Percentiles rank a stretch among this genome's conserved stretches.
Conservation (phyloP, 2,797 vertebrate genomes). For the Coendou prehensilis region DNA sequence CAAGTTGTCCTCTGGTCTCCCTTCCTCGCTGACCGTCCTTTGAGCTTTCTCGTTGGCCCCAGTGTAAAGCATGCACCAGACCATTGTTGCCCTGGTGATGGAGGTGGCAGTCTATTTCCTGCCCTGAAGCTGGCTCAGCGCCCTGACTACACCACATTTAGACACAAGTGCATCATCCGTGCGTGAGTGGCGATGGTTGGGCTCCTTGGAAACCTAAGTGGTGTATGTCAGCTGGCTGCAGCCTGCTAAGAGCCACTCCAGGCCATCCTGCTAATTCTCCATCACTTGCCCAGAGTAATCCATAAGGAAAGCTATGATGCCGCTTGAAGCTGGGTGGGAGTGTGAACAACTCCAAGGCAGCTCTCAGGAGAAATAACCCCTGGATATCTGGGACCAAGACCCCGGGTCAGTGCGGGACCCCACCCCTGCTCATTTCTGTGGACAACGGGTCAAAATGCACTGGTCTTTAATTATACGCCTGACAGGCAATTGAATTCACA, state of each 20-base stretch:
- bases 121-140: constrained; percentile 76
- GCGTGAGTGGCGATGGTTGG: constrained; percentile 81
- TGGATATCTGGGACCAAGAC: rapidly evolving
- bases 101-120: constrained; percentile 81
- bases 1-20: constrained; percentile 10
- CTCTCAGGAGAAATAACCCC: background rate
- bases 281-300: constrained; percentile 40
- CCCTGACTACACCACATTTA: constrained; percentile 86
- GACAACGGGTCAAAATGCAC: background rate
- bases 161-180: constrained; percentile 82
- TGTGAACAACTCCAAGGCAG: constrained; percentile 56
- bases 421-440: background rate
- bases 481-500: background rate
- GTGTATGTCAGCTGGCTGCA: constrained; percentile 74
- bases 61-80: constrained; percentile 69
- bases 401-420: background rate
- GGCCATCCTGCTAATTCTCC: constrained; percentile 69
- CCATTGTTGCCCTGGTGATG: constrained; percentile 73
- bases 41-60: constrained; percentile 29
- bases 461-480: background rate
- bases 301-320: constrained; percentile 4
- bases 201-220: constrained; percentile 86
- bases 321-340: constrained; percentile 54
- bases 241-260: constrained; percentile 72
- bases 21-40: background rate